Percentiles rank a stretch among this genome's conserved stretches.
Evolutionary conservation across 2,797 vertebrate species (phyloP).

Genomic region (Zenarchopterus dispar): DNA sequence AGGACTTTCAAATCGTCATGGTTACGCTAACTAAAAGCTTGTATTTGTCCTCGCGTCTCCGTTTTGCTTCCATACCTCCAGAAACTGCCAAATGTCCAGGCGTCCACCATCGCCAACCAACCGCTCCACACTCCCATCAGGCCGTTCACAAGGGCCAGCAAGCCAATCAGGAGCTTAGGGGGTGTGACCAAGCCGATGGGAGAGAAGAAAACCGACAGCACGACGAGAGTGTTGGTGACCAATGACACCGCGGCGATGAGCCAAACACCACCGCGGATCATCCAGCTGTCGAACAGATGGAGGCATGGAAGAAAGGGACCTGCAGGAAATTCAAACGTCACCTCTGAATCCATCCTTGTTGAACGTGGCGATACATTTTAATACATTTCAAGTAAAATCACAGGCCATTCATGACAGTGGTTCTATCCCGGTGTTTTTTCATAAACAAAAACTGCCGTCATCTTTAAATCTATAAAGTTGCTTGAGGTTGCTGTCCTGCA

Average conservation of each 20-base stretch:
- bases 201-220: slow-evolving; percentile 84
- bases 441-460: too few relatives aligned
- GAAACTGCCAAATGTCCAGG: slow-evolving; percentile 90
- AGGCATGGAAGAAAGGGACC: slow-evolving; percentile 92
- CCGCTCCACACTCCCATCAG: slow-evolving; percentile 88
- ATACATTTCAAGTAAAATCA: neutral
- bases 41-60: too few relatives aligned
- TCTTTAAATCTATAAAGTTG: too few relatives aligned
- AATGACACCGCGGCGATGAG: slow-evolving; percentile 86
- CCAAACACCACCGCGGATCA: slow-evolving; percentile 92
- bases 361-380: neutral
- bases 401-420: neutral
- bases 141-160: slow-evolving; percentile 87
- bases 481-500: too few relatives aligned
- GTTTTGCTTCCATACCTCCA: slow-evolving; percentile 61
- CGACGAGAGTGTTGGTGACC: slow-evolving; percentile 87
- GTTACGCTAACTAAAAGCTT: too few relatives aligned
- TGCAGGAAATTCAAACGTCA: slow-evolving; percentile 46
- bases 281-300: slow-evolving; percentile 91
- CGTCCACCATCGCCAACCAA: slow-evolving; percentile 86
- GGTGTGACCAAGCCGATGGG: slow-evolving; percentile 79
- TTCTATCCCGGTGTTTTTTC: neutral
- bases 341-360: neutral
- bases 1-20: too few relatives aligned
- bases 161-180: slow-evolving; percentile 87